Base-by-base conservation (phyloP, 2,113 vertebrate genomes). In the Oryzias javanicus region DNA sequence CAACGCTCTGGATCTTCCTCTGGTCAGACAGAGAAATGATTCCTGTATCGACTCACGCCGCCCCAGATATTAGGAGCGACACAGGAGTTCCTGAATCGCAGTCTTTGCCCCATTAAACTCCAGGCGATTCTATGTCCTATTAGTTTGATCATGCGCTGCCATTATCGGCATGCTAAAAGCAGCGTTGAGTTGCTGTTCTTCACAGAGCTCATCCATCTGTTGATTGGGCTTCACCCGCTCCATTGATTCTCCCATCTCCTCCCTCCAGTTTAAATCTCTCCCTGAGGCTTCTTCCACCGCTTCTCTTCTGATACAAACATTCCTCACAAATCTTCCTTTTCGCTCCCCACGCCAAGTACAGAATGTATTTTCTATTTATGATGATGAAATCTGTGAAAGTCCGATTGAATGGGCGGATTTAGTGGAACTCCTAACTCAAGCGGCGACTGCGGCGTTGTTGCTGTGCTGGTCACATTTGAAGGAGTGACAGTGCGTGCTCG, bases 171-270 rank as follows among this genome's bases (percentile, higher is more conserved):
- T 57, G 48, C 44, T 14, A 68, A 18, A 29, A 29, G 27, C 27
- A 68, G n/a, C 27, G 72, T 22, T 63, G 73, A 72, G 56, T n/a
- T n/a, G n/a, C n/a, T n/a, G n/a, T 70, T 67, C 41, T 70, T 55
- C 42, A 62, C 59, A 25, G 52, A 64, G 42, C 47, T 48, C 56
- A 19, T 73, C 75, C 75, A 73, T 85, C 72, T 82, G 69, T 77
- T 68, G 70, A 76, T 78, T 80, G 65, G 67, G 20, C 70, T 53
- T 27, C 56, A 70, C 53, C 64, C 60, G 42, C 63, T 61, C 45
- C 55, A 67, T 74, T 77, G 69, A 85, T 57, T 16, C n/a, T 22
- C 0, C 49, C 17, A 20, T n/a, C 50, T 6, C 50, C 53, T 64
- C 46, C 45, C 20, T 49, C 22, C 49, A 1, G 8, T 48, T 75